Evolutionary conservation across 1,140 invertebrate species (phyloP).

Genomic region (Platyura marginata): DNA sequence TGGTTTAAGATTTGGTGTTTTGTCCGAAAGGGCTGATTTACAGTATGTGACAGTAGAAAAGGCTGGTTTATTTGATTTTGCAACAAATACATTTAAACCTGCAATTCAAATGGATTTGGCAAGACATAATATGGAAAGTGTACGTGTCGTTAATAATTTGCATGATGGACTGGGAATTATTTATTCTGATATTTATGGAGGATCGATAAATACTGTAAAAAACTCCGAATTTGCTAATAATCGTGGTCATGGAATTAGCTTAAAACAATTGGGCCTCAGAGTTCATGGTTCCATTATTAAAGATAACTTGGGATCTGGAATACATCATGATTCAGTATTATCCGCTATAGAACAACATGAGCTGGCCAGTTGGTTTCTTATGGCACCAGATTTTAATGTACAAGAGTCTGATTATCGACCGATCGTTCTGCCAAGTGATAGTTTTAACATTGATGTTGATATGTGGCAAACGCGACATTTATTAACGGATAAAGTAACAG

Average conservation of each 20-base stretch:
- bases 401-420: conserved; percentile 49
- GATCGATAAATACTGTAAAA: conserved; percentile 63
- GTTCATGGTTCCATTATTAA: conserved; percentile 58
- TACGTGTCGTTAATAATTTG: conserved; percentile 61
- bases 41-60: conserved; percentile 77
- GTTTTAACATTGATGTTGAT: conserved; percentile 36
- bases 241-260: conserved; percentile 68
- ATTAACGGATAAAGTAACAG: conserved; percentile 42
- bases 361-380: conserved; percentile 78
- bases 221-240: conserved; percentile 81
- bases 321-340: conserved; percentile 82
- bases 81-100: conserved; percentile 73
- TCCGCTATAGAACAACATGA: conserved; percentile 72
- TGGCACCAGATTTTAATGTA: conserved; percentile 38
- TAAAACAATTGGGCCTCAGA: conserved; percentile 71
- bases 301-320: conserved; percentile 72
- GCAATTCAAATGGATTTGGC: conserved; percentile 95
- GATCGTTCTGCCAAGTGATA: conserved; percentile 39
- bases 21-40: conserved; percentile 71
- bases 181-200: conserved; percentile 75
- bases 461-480: conserved; percentile 60
- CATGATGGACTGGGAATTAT: conserved; percentile 76
- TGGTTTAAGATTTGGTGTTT: conserved; percentile 71
- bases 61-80: conserved; percentile 87
- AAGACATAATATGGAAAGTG: conserved; percentile 71